Conservation (phyloP, 2,797 vertebrate species). For the Acanthurus tractus region DNA sequence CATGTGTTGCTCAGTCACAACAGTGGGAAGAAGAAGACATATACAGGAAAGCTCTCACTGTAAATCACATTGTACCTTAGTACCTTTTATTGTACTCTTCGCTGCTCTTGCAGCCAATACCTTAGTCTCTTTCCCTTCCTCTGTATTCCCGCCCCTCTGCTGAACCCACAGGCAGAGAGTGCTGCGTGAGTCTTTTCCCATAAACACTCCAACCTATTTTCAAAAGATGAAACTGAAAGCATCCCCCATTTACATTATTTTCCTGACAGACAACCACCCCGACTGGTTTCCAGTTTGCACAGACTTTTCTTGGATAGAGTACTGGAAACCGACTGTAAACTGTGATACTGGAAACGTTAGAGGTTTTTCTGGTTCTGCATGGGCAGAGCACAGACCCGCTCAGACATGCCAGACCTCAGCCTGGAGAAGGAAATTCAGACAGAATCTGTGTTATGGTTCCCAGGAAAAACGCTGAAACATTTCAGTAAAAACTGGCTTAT, state of each 20-base stretch:
- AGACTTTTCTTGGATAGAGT: slow-evolving; percentile 27
- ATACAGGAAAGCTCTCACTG: slow-evolving; percentile 20
- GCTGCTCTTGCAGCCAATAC: slow-evolving; percentile 36
- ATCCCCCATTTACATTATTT: slow-evolving; percentile 63
- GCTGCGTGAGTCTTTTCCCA: slow-evolving; percentile 51
- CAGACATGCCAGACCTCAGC: slow-evolving; percentile 69
- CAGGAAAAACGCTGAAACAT: slow-evolving; percentile 31
- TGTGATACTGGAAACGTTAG: slow-evolving; percentile 58
- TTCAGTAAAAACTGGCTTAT: slow-evolving; percentile 16
- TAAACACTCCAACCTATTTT: slow-evolving; percentile 39
- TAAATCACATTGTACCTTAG: slow-evolving; percentile 34
- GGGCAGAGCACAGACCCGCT: slow-evolving; percentile 52
- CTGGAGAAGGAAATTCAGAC: slow-evolving; percentile 43
- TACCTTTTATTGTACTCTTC: slow-evolving; percentile 14
- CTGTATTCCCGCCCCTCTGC: slow-evolving; percentile 8
- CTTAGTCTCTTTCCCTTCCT: slow-evolving; percentile 7
- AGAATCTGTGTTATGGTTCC: slow-evolving; percentile 27
- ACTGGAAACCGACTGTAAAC: slow-evolving; percentile 55
- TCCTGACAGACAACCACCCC: slow-evolving; percentile 50
- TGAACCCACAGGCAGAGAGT: slow-evolving; percentile 45
- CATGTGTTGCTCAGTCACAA: slow-evolving; percentile 8
- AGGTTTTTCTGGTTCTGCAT: slow-evolving; percentile 80
- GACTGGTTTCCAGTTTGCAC: slow-evolving; percentile 48
- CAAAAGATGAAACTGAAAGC: slow-evolving; percentile 58
- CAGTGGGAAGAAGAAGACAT: slow-evolving; percentile 19